phyloP scores from a whole-genome alignment of 2,797 vertebrate species.

The Ctenopoma multispine region DNA sequence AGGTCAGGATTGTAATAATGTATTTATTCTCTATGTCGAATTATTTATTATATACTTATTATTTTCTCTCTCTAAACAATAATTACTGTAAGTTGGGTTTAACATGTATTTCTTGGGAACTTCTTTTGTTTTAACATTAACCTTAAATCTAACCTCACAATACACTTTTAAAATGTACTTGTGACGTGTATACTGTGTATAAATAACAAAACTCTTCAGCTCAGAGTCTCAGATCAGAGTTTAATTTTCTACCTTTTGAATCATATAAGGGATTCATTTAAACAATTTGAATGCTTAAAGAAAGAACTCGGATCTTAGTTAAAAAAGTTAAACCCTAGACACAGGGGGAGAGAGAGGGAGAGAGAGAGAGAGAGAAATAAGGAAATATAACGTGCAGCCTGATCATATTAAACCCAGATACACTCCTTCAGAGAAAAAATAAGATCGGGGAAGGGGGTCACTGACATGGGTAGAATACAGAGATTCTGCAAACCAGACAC shows the following conservation, averaged over 20 bases:
- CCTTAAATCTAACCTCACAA: too few species aligned
- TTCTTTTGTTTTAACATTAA: too few species aligned
- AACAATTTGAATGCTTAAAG: constrained; percentile 9
- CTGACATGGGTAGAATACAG: constrained; percentile 21
- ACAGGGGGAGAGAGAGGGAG: not conserved
- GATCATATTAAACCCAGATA: constrained; percentile 29
- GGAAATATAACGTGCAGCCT: constrained; percentile 5
- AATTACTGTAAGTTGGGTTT: too few species aligned
- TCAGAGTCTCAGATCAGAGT: not conserved
- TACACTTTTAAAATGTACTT: too few species aligned
- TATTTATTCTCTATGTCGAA: constrained; percentile 2
- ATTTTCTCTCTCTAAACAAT: not conserved
- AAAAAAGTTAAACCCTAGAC: constrained; percentile 4
- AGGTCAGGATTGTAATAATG: constrained; percentile 13
- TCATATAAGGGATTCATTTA: not conserved
- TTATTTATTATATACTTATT: too few species aligned
- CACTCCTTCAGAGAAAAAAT: constrained; percentile 35
- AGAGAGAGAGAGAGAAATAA: constrained; percentile 9
- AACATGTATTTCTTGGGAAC: too few species aligned
- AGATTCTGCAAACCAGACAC: constrained; percentile 33
- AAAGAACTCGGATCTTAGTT: not conserved
- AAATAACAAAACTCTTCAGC: not conserved
- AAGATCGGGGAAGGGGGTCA: constrained; percentile 43
- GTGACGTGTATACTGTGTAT: too few species aligned
- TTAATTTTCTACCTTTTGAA: not conserved